A percentile compares a stretch with the other conserved stretches of the same genome.
Conservation (phyloP, 2,797 vertebrate species). For the Hippoglossus hippoglossus region DNA sequence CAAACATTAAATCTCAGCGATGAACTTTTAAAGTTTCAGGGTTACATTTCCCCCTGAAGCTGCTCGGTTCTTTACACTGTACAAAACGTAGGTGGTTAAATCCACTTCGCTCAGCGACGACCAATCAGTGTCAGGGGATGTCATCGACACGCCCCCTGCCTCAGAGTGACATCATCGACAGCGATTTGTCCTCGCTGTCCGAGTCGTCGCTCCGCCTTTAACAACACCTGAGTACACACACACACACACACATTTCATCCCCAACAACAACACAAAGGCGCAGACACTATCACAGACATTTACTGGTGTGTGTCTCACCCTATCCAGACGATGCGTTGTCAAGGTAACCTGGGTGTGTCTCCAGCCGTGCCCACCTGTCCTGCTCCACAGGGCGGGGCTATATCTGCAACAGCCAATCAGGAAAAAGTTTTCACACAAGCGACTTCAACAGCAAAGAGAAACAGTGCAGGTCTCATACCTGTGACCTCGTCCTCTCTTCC, state of each 20-base stretch:
- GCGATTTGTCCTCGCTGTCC: slow-evolving; percentile 85
- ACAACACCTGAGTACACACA: slow-evolving; percentile 83
- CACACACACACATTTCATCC: slow-evolving; percentile 9
- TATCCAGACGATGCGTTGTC: slow-evolving; percentile 80
- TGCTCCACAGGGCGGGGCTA: slow-evolving; percentile 88
- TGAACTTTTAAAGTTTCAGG: no score
- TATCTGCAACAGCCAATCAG: slow-evolving; percentile 66
- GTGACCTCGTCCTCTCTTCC: slow-evolving; percentile 69
- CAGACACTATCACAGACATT: neutral
- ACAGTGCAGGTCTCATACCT: slow-evolving; percentile 33
- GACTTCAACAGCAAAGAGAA: no score
- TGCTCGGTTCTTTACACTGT: neutral
- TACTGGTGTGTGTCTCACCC: slow-evolving; percentile 77
- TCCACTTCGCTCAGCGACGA: no score
- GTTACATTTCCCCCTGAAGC: neutral
- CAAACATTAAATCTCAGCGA: no score
- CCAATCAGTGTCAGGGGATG: slow-evolving; percentile 18
- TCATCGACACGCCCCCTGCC: slow-evolving; percentile 79
- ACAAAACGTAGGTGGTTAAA: neutral
- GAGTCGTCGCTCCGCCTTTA: slow-evolving; percentile 87
- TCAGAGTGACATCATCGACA: slow-evolving; percentile 89
- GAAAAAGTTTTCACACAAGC: neutral
- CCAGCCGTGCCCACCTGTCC: slow-evolving; percentile 90
- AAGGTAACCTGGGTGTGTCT: slow-evolving; percentile 88
- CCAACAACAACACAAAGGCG: neutral